Conservation (phyloP, 2,113 vertebrate genomes). For the Fregetta grallaria region DNA sequence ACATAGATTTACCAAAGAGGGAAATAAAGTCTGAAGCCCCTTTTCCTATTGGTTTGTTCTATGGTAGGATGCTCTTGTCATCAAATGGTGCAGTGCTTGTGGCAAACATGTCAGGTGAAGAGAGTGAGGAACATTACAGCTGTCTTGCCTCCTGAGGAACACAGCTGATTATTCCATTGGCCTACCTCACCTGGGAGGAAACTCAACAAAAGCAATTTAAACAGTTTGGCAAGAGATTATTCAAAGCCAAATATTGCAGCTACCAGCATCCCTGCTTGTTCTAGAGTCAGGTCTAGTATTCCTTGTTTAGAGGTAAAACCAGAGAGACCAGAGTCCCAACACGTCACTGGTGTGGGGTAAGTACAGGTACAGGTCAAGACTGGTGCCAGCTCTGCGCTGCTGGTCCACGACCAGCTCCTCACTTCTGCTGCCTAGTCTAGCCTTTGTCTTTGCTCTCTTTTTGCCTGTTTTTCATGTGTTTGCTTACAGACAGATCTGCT, state of each 20-base stretch:
- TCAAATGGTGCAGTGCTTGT: neutral
- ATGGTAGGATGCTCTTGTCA: rapidly evolving
- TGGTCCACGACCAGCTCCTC: neutral
- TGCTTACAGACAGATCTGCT: neutral
- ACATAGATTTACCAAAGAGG: neutral
- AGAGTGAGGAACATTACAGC: no score
- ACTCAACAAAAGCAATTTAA: neutral
- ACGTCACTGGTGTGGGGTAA: rapidly evolving
- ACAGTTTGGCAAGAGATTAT: neutral
- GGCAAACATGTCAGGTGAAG: neutral
- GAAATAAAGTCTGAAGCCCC: neutral
- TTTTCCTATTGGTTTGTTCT: neutral
- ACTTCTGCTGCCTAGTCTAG: neutral
- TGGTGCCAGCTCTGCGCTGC: neutral
- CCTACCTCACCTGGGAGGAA: neutral
- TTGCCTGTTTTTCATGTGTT: neutral
- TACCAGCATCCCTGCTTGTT: neutral
- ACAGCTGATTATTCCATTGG: neutral
- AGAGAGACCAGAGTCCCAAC: rapidly evolving
- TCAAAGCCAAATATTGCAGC: no score
- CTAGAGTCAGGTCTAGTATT: neutral
- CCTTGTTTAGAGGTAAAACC: neutral
- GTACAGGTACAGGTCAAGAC: rapidly evolving
- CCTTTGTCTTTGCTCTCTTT: neutral
- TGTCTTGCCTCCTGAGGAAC: neutral